Conservation (phyloP, 2,888 invertebrate species). For the Drosophila bunnanda region DNA sequence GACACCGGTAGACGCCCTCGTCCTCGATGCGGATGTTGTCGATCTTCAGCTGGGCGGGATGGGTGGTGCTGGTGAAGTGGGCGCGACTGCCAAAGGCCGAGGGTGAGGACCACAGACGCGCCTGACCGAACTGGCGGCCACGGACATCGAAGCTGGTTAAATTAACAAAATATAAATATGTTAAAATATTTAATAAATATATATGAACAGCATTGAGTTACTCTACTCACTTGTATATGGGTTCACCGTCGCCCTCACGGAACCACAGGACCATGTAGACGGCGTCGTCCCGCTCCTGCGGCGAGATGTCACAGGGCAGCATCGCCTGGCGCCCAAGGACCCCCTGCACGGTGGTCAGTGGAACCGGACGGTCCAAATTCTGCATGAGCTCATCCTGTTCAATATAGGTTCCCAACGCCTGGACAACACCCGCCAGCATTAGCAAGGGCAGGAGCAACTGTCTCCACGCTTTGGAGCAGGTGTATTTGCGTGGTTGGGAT, state of each 20-base stretch:
- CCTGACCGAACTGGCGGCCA: conserved; percentile 89
- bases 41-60: conserved; percentile 91
- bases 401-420: conserved; percentile 77
- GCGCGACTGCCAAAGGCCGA: conserved; percentile 91
- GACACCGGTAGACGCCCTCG: conserved; percentile 90
- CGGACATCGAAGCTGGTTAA: conserved; percentile 91
- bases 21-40: conserved; percentile 87
- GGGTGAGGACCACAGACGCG: conserved; percentile 93
- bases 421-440: conserved; percentile 51
- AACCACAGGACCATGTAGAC: conserved; percentile 96
- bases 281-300: conserved; percentile 91
- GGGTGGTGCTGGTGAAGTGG: conserved; percentile 92
- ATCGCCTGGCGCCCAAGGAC: conserved; percentile 92
- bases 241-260: conserved; percentile 92
- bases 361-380: conserved; percentile 87
- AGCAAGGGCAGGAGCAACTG: conserved; percentile 37
- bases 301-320: conserved; percentile 94
- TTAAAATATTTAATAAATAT: background rate
- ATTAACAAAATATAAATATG: background rate
- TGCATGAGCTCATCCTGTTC: conserved; percentile 85
- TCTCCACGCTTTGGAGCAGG: conserved; percentile 67
- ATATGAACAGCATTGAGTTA: background rate
- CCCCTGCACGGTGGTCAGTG: conserved; percentile 92
- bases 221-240: conserved; percentile 91
- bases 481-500: background rate